Percentiles rank a stretch among this genome's conserved stretches.
Conservation (phyloP, 2,797 vertebrate species). For the Linurgus olivaceus region DNA sequence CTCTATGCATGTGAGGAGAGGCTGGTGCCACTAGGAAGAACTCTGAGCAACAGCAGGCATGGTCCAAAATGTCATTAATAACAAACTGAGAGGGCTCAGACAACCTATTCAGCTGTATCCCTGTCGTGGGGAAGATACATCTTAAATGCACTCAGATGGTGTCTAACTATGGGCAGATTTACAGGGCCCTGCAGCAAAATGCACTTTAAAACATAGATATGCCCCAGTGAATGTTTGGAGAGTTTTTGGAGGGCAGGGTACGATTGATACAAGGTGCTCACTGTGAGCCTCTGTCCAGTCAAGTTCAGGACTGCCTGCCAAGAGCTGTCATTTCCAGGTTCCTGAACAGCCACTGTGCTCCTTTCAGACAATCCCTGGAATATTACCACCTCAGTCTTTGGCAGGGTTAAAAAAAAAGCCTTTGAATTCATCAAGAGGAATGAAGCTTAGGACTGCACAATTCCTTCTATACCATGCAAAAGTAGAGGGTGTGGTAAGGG, state of each 20-base stretch:
- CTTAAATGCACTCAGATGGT: neutral
- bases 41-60: neutral
- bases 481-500: conserved; percentile 57
- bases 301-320: neutral
- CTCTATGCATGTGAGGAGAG: neutral
- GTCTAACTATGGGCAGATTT: neutral
- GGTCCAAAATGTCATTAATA: neutral
- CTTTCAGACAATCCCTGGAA: neutral
- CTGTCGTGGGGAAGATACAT: neutral
- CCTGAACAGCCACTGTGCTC: neutral
- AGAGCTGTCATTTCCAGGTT: neutral
- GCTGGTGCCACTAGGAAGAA: neutral
- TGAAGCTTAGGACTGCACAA: neutral
- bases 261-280: neutral
- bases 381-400: neutral
- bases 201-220: neutral
- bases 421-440: neutral
- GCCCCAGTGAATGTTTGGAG: neutral
- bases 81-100: neutral
- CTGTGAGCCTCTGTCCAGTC: neutral
- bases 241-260: neutral
- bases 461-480: conserved; percentile 35
- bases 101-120: neutral
- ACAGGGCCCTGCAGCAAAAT: neutral
- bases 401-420: neutral